These are phyloP conservation scores for Notothenia coriiceps DNA, from an alignment of 2,113 vertebrate genomes.

Conservation along the genomic window DNA sequence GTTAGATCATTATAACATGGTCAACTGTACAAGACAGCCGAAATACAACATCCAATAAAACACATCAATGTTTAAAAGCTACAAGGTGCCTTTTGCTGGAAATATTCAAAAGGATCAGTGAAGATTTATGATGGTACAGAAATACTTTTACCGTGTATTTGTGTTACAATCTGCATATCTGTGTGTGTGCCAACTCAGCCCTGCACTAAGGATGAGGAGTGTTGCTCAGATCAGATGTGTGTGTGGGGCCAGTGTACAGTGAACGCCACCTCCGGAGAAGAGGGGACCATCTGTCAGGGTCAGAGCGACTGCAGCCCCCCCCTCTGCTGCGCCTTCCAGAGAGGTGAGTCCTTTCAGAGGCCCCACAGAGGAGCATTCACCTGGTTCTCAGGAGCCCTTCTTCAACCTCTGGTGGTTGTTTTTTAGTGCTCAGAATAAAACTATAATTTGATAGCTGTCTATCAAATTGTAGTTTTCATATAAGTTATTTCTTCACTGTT, in stretches of 20 bases:
- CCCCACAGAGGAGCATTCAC: not conserved
- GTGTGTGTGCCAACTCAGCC: conserved; percentile 72
- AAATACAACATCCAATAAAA: not conserved
- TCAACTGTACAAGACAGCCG: not conserved
- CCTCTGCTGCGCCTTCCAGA: conserved; percentile 92
- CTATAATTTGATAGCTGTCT: no score
- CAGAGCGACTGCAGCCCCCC: conserved; percentile 89
- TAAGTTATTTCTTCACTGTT: no score
- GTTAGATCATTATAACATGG: not conserved
- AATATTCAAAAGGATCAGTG: not conserved
- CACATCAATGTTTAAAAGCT: not conserved
- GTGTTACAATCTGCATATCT: conserved; percentile 3
- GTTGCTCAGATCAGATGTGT: conserved; percentile 90
- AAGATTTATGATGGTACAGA: not conserved
- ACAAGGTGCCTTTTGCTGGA: not conserved
- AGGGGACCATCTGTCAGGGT: conserved; percentile 93
- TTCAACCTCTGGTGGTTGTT: no score
- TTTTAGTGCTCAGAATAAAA: no score
- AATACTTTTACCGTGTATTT: not conserved
- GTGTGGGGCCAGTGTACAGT: conserved; percentile 90
- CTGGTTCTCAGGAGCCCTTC: no score
- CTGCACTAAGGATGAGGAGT: conserved; percentile 91
- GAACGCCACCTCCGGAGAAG: conserved; percentile 82
- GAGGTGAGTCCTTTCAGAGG: conserved; percentile 79
- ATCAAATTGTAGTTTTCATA: no score